Percentiles rank a stretch among this genome's conserved stretches.
Conservation (phyloP, 2,113 vertebrate genomes). For the Struthio camelus region DNA sequence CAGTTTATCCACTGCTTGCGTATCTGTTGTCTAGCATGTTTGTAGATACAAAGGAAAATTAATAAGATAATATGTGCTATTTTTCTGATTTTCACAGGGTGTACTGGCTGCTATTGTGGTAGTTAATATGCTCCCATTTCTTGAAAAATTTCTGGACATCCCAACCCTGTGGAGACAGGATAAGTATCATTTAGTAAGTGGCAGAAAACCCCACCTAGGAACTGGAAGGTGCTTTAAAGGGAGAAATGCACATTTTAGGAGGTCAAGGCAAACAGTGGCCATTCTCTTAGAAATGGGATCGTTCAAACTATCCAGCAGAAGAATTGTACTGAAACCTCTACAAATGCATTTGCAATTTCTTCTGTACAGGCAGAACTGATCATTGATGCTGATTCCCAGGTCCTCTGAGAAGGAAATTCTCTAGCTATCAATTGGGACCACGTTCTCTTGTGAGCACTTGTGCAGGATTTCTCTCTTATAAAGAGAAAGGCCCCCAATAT, state of each 20-base stretch:
- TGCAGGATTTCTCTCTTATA: background rate
- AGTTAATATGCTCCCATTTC: constrained; percentile 66
- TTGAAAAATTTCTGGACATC: constrained; percentile 54
- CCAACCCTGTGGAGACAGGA: constrained; percentile 63
- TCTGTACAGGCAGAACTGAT: background rate
- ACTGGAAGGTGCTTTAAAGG: background rate
- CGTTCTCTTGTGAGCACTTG: background rate
- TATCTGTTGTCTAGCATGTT: background rate
- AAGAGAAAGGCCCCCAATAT: background rate
- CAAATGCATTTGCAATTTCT: background rate
- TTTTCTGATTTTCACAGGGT: constrained; percentile 44
- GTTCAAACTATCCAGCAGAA: background rate
- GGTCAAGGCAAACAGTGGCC: background rate
- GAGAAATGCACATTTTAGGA: background rate
- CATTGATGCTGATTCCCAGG: background rate
- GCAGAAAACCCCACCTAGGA: background rate
- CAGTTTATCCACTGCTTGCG: background rate
- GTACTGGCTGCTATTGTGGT: constrained; percentile 65
- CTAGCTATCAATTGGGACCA: background rate
- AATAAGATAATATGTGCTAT: background rate
- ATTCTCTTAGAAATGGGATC: background rate
- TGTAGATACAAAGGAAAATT: background rate
- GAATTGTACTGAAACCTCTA: background rate
- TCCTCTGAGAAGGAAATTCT: background rate
- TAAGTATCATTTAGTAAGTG: constrained; percentile 70